A percentile compares a stretch with the other conserved stretches of the same genome.
phyloP scores from a whole-genome alignment of 1,140 invertebrate genomes.

The Oppia nitens region DNA sequence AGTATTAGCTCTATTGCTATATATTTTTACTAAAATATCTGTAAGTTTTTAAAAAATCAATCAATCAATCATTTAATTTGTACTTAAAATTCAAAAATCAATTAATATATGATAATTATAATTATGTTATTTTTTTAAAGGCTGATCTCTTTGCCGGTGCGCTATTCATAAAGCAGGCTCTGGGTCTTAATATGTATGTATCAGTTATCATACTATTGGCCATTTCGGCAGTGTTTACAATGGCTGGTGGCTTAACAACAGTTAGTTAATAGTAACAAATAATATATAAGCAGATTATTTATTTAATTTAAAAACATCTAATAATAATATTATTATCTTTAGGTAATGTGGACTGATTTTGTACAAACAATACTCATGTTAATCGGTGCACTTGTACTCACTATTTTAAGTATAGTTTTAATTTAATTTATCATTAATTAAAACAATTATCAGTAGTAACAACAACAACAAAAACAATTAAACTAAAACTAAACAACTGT shows the following conservation, averaged over 20 bases:
- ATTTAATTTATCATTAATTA: background rate
- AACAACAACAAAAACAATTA: no score
- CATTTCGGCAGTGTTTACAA: slow-evolving; percentile 33
- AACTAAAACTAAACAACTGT: background rate
- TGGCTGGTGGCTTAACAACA: slow-evolving; percentile 35
- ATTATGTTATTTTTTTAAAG: slow-evolving; percentile 19
- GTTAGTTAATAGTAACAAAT: no score
- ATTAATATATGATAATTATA: background rate
- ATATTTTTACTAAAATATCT: slow-evolving; percentile 41
- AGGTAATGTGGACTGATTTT: slow-evolving; percentile 35
- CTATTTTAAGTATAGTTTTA: background rate
- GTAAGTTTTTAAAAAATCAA: slow-evolving; percentile 30
- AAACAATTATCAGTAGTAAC: background rate
- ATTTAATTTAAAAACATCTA: background rate
- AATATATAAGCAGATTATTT: background rate
- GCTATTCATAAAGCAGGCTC: slow-evolving; percentile 36
- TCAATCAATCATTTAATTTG: no score
- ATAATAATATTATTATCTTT: background rate
- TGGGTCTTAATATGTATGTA: slow-evolving; percentile 34
- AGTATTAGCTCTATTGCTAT: slow-evolving; percentile 36
- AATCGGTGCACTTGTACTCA: slow-evolving; percentile 25
- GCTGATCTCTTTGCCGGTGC: slow-evolving; percentile 34
- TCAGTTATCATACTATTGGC: slow-evolving; percentile 30
- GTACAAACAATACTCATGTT: slow-evolving; percentile 37
- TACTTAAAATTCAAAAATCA: no score